phyloP scores from a whole-genome alignment of 92 coral and sea anemone genomes.

The Palythoa heliodiscus region DNA sequence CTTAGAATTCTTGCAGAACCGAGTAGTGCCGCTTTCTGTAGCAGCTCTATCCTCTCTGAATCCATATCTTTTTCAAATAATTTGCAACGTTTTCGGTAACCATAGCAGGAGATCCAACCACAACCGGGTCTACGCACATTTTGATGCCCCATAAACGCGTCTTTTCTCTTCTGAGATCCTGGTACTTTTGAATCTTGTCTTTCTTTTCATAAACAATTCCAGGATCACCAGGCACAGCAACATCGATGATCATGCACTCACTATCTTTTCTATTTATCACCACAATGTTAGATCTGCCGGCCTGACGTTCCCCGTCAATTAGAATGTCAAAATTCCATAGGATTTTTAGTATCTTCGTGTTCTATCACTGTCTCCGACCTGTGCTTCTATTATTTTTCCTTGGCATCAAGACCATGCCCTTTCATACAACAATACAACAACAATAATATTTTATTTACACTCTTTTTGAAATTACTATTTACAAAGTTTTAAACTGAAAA shows the following conservation, averaged over 20 bases:
- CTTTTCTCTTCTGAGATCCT: background rate
- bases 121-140: background rate
- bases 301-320: background rate
- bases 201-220: background rate
- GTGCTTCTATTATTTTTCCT: background rate
- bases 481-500: no score
- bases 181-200: background rate
- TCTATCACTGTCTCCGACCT: background rate
- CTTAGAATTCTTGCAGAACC: no score
- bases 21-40: no score
- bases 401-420: background rate
- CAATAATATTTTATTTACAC: no score
- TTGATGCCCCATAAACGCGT: background rate
- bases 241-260: no score
- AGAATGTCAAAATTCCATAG: background rate
- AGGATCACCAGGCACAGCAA: no score
- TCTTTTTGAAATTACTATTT: no score
- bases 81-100: no score
- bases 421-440: no score
- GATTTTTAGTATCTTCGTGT: background rate
- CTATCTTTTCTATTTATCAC: background rate
- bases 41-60: no score
- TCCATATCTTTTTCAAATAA: no score
- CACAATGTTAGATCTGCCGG: background rate
- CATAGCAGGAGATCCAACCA: no score